Conservation (phyloP, 2,888 invertebrate species). For the Polymixis lichenea region DNA sequence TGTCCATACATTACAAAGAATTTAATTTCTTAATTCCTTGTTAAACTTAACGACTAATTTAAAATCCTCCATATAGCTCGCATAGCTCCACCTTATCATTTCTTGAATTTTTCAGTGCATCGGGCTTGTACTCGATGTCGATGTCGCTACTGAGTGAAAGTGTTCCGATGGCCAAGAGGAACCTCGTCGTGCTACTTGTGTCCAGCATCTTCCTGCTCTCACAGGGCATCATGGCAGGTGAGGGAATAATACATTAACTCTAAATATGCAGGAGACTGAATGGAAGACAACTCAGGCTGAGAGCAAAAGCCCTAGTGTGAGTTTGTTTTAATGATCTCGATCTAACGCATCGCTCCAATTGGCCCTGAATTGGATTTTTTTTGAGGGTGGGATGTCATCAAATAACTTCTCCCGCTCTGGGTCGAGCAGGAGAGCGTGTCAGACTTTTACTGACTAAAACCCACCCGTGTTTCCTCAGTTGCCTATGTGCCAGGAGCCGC, state of each 20-base stretch:
- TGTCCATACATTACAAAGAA: neutral
- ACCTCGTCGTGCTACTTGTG: slow-evolving; percentile 75
- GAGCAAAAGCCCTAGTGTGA: neutral
- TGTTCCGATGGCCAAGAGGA: slow-evolving; percentile 76
- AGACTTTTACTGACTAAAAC: too few relatives aligned
- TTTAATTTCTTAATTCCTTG: neutral
- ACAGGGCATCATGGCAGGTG: slow-evolving; percentile 81
- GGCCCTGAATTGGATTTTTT: too few relatives aligned
- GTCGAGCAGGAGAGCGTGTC: too few relatives aligned
- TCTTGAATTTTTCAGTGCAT: slow-evolving; percentile 69
- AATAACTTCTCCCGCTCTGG: too few relatives aligned
- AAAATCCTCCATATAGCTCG: too few relatives aligned
- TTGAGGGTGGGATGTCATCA: too few relatives aligned
- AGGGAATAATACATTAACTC: slow-evolving; percentile 15
- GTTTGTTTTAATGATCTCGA: too few relatives aligned
- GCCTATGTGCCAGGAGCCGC: too few relatives aligned
- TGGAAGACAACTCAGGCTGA: neutral
- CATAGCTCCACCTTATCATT: neutral
- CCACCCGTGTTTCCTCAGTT: too few relatives aligned
- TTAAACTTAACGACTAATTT: neutral
- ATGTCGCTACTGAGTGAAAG: slow-evolving; percentile 80
- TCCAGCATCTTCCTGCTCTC: slow-evolving; percentile 77
- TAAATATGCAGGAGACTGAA: neutral
- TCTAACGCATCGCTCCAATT: too few relatives aligned
- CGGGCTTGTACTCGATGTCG: slow-evolving; percentile 76